Evolutionary conservation across 2,113 vertebrate species (phyloP).

Genomic region (Tautogolabrus adspersus): DNA sequence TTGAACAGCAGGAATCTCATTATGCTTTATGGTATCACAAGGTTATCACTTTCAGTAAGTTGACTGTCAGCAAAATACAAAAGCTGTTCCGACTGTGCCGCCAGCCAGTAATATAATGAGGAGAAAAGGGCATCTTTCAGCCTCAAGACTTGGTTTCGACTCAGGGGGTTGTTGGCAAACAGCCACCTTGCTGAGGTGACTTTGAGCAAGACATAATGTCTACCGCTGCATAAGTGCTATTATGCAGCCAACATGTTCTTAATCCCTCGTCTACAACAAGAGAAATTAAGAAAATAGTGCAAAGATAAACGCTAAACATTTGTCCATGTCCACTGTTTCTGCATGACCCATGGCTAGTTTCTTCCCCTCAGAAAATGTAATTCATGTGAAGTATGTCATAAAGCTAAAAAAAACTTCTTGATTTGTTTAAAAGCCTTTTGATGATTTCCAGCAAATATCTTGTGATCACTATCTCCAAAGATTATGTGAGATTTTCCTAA

Average conservation of each 20-base stretch:
- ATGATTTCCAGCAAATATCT: too few species aligned
- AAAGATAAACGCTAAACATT: neutral
- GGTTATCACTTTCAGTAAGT: constrained; percentile 19
- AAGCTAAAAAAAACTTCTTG: too few species aligned
- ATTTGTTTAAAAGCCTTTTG: too few species aligned
- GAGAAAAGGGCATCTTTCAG: constrained; percentile 15
- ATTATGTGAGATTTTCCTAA: neutral
- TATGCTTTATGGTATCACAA: constrained; percentile 29
- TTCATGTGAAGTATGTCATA: too few species aligned
- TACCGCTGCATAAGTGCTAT: neutral
- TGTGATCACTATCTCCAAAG: too few species aligned
- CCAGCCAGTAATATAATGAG: neutral
- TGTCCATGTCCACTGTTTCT: neutral
- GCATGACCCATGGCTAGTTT: too few species aligned
- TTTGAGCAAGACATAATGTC: constrained; percentile 17
- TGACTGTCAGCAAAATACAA: constrained; percentile 29
- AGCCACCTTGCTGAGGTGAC: constrained; percentile 17
- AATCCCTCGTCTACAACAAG: neutral
- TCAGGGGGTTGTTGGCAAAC: constrained; percentile 11
- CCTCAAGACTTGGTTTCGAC: constrained; percentile 11
- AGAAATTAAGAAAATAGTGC: neutral
- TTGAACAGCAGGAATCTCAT: constrained; percentile 36
- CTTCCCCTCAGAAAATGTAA: too few species aligned
- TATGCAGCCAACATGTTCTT: neutral
- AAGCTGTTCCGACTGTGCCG: neutral